Percentiles rank a stretch among this genome's conserved stretches.
Evolutionary conservation across 2,113 vertebrate genomes (phyloP).

Genomic region (Nestor notabilis): DNA sequence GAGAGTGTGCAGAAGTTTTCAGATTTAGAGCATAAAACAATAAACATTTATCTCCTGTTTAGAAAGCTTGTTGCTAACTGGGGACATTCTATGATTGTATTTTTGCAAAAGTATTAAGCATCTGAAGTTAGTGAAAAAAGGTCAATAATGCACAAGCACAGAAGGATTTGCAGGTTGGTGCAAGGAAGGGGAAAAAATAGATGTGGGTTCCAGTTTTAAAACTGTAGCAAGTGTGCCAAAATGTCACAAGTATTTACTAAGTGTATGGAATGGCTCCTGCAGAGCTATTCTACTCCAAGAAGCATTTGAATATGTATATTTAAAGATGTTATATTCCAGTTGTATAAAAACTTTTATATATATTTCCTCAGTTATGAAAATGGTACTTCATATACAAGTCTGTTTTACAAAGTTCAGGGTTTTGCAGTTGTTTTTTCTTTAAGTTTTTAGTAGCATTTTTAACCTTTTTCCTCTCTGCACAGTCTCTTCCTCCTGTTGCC

Average conservation of each 20-base stretch:
- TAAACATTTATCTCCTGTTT: neutral
- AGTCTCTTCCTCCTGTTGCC: neutral
- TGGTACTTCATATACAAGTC: neutral
- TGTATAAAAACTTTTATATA: neutral
- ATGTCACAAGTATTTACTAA: neutral
- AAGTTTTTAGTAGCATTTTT: neutral
- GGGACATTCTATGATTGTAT: neutral
- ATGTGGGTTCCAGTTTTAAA: neutral
- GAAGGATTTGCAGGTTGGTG: neutral
- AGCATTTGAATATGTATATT: neutral
- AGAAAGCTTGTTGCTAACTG: neutral
- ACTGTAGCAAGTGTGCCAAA: neutral
- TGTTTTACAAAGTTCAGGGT: neutral
- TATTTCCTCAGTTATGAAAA: conserved; percentile 32
- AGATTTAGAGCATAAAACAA: neutral
- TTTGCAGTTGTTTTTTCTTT: neutral
- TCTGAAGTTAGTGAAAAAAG: neutral
- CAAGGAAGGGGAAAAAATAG: neutral
- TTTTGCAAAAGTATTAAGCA: neutral
- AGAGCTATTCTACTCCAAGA: neutral
- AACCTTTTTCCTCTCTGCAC: neutral
- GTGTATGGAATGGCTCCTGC: neutral
- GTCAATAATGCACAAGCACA: neutral
- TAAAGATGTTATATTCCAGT: conserved; percentile 22
- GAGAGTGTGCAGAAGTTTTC: neutral